phyloP scores from a whole-genome alignment of 2,113 vertebrate species.

The Gracilinanus agilis region DNA sequence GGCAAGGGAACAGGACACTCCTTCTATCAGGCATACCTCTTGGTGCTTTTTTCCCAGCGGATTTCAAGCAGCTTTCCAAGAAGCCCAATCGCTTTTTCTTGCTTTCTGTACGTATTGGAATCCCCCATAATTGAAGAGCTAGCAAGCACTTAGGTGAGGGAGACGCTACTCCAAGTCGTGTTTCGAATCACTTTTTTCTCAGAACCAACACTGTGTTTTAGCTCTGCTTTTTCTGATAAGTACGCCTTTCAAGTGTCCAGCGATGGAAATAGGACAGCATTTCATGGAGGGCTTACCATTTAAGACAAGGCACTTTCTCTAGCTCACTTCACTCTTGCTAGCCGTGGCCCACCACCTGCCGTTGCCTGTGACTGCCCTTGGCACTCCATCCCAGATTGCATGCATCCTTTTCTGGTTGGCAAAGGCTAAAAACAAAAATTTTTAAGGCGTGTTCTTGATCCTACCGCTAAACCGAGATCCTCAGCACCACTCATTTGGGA shows the following conservation, averaged over 20 bases:
- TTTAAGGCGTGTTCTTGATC: constrained; percentile 52
- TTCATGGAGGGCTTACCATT: constrained; percentile 74
- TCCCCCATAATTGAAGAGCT: constrained; percentile 78
- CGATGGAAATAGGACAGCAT: constrained; percentile 61
- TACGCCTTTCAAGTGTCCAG: constrained; percentile 66
- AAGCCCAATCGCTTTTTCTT: constrained; percentile 82
- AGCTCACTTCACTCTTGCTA: constrained; percentile 78
- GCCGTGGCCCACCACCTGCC: constrained; percentile 78
- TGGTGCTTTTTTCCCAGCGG: constrained; percentile 81
- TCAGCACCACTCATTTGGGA: constrained; percentile 80
- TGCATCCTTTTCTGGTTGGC: constrained; percentile 76
- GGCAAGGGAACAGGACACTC: constrained; percentile 74
- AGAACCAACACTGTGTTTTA: constrained; percentile 80
- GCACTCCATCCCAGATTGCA: constrained; percentile 77
- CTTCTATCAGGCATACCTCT: constrained; percentile 80
- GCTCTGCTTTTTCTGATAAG: constrained; percentile 74
- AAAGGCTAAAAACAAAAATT: constrained; percentile 61
- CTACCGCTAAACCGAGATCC: constrained; percentile 69
- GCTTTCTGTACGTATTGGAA: constrained; percentile 78
- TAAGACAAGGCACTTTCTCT: constrained; percentile 69
- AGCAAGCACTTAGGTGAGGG: constrained; percentile 80
- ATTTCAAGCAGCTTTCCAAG: constrained; percentile 70
- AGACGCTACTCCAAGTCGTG: constrained; percentile 75
- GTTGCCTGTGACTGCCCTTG: constrained; percentile 74
- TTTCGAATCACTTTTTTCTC: constrained; percentile 74